Conservation (phyloP, 2,888 invertebrate species). For the Cactoblastis cactorum region DNA sequence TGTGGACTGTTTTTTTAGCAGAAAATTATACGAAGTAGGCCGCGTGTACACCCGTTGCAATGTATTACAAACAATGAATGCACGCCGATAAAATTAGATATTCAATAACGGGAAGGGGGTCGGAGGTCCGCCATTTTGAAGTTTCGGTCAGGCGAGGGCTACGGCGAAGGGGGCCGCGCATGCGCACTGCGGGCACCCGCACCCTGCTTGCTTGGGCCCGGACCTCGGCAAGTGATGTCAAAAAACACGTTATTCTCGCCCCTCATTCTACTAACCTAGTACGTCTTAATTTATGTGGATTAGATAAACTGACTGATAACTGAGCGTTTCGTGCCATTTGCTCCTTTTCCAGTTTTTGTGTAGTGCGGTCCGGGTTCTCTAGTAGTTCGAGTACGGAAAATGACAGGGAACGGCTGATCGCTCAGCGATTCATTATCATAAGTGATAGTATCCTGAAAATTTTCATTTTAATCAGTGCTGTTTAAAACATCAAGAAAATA, state of each 20-base stretch:
- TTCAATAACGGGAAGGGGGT: constrained; percentile 75
- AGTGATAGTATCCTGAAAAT: constrained; percentile 38
- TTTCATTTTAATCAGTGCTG: constrained; percentile 30
- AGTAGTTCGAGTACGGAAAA: constrained; percentile 45
- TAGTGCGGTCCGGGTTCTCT: constrained; percentile 19
- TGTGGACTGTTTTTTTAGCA: not conserved
- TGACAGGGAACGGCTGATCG: constrained; percentile 61
- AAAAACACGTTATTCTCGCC: constrained; percentile 77
- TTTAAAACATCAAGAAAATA: constrained; percentile 11
- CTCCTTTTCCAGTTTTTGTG: constrained; percentile 12
- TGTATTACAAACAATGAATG: constrained; percentile 62
- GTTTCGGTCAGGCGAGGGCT: constrained; percentile 57
- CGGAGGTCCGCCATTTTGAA: constrained; percentile 74
- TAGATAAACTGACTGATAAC: constrained; percentile 48
- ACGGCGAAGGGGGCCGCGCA: constrained; percentile 68
- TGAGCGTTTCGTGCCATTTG: constrained; percentile 25
- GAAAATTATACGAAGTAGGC: constrained; percentile 32
- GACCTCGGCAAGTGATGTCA: constrained; percentile 71
- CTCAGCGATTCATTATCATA: constrained; percentile 42
- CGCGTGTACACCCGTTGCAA: constrained; percentile 45
- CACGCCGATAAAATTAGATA: constrained; percentile 75
- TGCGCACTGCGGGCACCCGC: constrained; percentile 63
- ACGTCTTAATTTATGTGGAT: constrained; percentile 60
- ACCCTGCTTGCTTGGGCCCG: constrained; percentile 69
- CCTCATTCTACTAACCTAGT: constrained; percentile 74